Base-by-base conservation (phyloP, 2,888 invertebrate species). In the Embidobia sp. region DNA sequence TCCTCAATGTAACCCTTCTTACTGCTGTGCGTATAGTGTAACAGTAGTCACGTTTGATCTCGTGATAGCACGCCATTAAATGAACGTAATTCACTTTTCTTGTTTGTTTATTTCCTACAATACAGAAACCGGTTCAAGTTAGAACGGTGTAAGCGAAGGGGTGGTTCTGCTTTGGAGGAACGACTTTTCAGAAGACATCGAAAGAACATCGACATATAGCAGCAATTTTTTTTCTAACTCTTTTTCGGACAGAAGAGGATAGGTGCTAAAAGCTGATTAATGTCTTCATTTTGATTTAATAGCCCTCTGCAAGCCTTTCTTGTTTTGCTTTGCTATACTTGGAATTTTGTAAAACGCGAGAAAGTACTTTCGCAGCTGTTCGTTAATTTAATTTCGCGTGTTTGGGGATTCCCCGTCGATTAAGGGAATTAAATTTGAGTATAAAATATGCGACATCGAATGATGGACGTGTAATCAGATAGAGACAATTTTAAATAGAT, bases 21-120 rank as follows among this genome's bases (percentile, higher is more conserved):
- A n/a, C n/a, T n/a, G n/a, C n/a, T n/a, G n/a, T n/a, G n/a, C n/a
- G n/a, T n/a, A n/a, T n/a, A n/a, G n/a, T n/a, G n/a, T n/a, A n/a
- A n/a, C n/a, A n/a, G n/a, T 35, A 35, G 19, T 42, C n/a, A n/a
- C n/a, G n/a, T n/a, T n/a, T n/a, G n/a, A n/a, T 73, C 69, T 69
- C 75, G 63, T 63, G 67, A 67, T 69, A 53, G 26, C 16, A 22
- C 8, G 63, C 57, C 22, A 75, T 69, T 67, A 53, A 44, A 63
- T 40, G 40, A n/a, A 22, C 44, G 61, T 61, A 75, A 75, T 67
- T 66, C 59, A 37, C 35, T 31, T 8, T 37, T 51, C 46, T n/a
- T n/a, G n/a, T 19, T 35, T 35, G 33, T 6, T 75, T 33, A 37
- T 27, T 61, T 44, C 33, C 57, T 33, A 18, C 29, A 15, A 35